phyloP scores from a whole-genome alignment of 1,140 invertebrate genomes.

The Papilio aristodemus region DNA sequence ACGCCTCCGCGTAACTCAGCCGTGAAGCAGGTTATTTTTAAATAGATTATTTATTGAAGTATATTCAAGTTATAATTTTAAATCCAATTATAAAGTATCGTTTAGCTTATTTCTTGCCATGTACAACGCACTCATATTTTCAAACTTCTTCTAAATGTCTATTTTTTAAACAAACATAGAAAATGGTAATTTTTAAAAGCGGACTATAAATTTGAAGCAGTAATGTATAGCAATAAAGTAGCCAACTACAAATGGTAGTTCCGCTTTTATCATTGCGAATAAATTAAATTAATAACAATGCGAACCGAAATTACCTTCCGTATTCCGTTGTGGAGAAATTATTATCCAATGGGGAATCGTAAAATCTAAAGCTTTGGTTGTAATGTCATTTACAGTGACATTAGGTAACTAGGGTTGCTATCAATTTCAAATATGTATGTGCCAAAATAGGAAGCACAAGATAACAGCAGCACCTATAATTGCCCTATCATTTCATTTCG shows the following conservation, averaged over 20 bases:
- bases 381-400: conserved; percentile 28
- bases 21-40: too few species aligned
- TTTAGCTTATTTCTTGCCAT: neutral
- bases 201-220: conserved; percentile 23
- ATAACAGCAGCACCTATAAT: neutral
- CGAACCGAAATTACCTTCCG: conserved; percentile 19
- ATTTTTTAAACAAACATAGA: neutral
- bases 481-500: too few species aligned
- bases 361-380: conserved; percentile 19
- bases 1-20: too few species aligned
- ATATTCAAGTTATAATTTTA: too few species aligned
- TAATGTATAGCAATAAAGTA: conserved; percentile 5
- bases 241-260: neutral
- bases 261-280: conserved; percentile 24
- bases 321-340: conserved; percentile 14
- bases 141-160: neutral
- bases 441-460: neutral
- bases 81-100: too few species aligned
- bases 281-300: conserved; percentile 23
- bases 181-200: conserved; percentile 17
- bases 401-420: conserved; percentile 10
- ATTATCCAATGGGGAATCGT: conserved; percentile 23
- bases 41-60: too few species aligned
- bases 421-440: neutral
- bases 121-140: neutral